phyloP scores from a whole-genome alignment of 2,888 invertebrate genomes.

The Chelonus formosanus region DNA sequence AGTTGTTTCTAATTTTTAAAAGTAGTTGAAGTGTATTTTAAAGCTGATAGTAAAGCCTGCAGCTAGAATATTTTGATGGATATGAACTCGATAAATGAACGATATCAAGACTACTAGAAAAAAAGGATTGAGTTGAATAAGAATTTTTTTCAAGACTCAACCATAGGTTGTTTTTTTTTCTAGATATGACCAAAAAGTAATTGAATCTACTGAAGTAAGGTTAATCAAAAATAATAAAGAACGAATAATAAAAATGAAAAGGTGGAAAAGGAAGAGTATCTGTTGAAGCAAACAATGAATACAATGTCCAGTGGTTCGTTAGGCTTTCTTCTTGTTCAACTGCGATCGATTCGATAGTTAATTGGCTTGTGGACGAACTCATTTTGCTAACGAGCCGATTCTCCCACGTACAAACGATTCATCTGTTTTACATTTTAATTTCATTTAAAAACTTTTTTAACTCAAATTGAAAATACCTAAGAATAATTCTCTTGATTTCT shows the following conservation, averaged over 20 bases:
- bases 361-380: conserved; percentile 47
- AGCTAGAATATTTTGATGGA: too few species aligned
- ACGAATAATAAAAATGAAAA: conserved; percentile 25
- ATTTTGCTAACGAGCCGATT: conserved; percentile 47
- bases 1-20: too few species aligned
- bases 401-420: conserved; percentile 40
- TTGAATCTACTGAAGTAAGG: too few species aligned
- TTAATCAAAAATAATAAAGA: conserved; percentile 5
- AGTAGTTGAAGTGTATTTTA: too few species aligned
- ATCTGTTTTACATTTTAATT: conserved; percentile 27
- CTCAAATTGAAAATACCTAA: neutral
- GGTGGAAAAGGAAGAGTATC: conserved; percentile 32
- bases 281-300: conserved; percentile 44
- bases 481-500: too few species aligned
- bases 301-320: conserved; percentile 46
- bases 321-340: conserved; percentile 41
- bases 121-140: too few species aligned
- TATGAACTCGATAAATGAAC: too few species aligned
- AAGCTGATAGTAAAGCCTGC: too few species aligned
- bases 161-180: too few species aligned
- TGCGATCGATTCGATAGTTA: conserved; percentile 45
- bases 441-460: conserved; percentile 6
- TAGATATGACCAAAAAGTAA: too few species aligned
- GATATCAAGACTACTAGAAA: too few species aligned
- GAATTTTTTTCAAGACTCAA: too few species aligned